These are phyloP conservation scores for Micromussa lordhowensis DNA, from an alignment of 92 coral and sea anemone species.

Conservation along the genomic window DNA sequence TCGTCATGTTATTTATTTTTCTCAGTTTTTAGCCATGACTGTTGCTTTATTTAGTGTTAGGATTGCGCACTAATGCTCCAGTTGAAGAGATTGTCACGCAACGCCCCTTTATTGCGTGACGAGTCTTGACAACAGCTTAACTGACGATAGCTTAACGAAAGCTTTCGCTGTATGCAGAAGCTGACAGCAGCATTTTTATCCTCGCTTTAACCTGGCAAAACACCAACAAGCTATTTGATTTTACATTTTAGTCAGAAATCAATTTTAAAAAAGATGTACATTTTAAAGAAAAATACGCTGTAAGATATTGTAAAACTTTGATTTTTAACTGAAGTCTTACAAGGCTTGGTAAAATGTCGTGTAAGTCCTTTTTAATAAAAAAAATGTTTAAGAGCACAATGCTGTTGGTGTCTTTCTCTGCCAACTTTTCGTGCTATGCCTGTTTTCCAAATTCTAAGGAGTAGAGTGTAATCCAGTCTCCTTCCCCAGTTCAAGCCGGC, in stretches of 20 bases:
- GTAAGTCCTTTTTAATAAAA: constrained; percentile 59
- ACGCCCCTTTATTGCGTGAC: neutral
- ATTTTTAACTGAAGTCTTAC: constrained; percentile 68
- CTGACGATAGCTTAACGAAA: neutral
- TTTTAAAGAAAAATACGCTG: constrained; percentile 64
- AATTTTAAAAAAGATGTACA: constrained; percentile 65
- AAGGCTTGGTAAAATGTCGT: constrained; percentile 59
- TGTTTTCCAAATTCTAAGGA: neutral
- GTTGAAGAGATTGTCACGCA: neutral
- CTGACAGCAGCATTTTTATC: constrained; percentile 9
- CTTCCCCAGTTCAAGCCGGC: neutral
- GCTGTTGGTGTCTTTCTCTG: neutral
- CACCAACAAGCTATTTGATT: constrained; percentile 33
- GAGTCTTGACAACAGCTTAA: neutral
- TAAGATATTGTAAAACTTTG: constrained; percentile 74
- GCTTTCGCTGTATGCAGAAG: neutral
- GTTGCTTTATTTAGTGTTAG: neutral
- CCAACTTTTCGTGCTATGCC: too few relatives aligned
- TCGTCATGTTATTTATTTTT: neutral
- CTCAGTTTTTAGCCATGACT: neutral
- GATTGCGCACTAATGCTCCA: neutral
- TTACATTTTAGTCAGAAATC: constrained; percentile 33
- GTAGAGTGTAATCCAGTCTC: neutral
- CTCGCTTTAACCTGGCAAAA: constrained; percentile 14
- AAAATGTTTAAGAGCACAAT: neutral